Evolutionary conservation across 2,113 vertebrate genomes (phyloP).

Genomic region (Muntiacus muntjak): DNA sequence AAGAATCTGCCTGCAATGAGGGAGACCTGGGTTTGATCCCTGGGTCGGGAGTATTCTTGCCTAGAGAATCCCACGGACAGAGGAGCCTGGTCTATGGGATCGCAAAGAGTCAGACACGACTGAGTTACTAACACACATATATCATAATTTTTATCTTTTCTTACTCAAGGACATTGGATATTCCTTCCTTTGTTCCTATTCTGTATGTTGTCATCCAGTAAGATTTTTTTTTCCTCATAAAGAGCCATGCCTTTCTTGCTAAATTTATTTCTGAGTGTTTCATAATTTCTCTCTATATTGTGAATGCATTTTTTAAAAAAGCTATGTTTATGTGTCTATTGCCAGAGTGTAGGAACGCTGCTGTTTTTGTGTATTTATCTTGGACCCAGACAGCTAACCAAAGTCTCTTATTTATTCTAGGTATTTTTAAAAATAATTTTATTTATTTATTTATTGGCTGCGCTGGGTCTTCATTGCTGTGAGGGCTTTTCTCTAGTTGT

Average conservation of each 20-base stretch:
- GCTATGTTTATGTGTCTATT: background rate
- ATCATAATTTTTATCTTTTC: background rate
- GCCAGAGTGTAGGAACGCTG: background rate
- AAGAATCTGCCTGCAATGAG: background rate
- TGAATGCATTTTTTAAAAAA: background rate
- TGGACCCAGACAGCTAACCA: background rate
- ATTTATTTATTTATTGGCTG: background rate
- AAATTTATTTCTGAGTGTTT: background rate
- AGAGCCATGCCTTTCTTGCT: background rate
- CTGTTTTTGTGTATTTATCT: background rate
- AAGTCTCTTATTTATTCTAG: background rate
- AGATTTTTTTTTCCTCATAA: background rate
- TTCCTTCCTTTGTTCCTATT: background rate
- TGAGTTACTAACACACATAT: background rate
- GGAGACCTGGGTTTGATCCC: background rate
- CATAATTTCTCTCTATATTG: background rate
- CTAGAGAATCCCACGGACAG: background rate
- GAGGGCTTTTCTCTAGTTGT: background rate
- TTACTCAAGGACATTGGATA: background rate
- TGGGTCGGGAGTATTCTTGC: background rate
- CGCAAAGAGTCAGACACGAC: background rate
- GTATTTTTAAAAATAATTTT: background rate
- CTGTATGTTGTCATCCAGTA: background rate
- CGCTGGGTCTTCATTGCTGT: background rate
- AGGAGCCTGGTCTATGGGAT: background rate